A percentile compares a stretch with the other conserved stretches of the same genome.
Evolutionary conservation across 2,113 vertebrate species (phyloP).

Genomic region (Asarcornis scutulata): DNA sequence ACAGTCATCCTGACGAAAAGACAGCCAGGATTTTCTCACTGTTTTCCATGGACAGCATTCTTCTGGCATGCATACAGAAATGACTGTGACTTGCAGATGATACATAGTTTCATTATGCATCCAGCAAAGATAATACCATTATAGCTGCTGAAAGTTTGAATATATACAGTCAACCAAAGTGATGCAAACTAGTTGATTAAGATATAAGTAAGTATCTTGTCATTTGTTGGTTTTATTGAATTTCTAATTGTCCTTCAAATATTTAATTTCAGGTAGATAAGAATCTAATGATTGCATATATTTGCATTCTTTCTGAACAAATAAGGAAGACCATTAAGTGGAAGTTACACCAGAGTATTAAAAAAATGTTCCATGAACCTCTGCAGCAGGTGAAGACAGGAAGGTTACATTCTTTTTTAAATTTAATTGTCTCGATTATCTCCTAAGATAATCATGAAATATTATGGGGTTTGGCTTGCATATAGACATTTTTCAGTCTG

Average conservation of each 20-base stretch:
- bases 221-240: neutral
- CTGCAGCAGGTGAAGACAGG: neutral
- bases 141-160: neutral
- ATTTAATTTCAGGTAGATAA: neutral
- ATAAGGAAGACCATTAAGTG: neutral
- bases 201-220: neutral
- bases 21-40: neutral
- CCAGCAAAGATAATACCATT: constrained; percentile 3
- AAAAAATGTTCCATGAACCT: neutral
- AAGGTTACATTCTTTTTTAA: neutral
- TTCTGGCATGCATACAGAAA: neutral
- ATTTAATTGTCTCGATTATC: neutral
- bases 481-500: neutral
- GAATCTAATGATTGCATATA: neutral
- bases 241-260: neutral
- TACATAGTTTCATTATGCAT: neutral
- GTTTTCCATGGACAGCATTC: neutral
- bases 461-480: neutral
- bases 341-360: neutral
- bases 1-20: neutral
- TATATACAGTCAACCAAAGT: neutral
- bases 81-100: neutral
- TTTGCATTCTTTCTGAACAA: neutral
- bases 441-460: neutral
- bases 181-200: neutral